Evolutionary conservation across 2,888 invertebrate genomes (phyloP).

Genomic region (Ramazzottius varieornatus): DNA sequence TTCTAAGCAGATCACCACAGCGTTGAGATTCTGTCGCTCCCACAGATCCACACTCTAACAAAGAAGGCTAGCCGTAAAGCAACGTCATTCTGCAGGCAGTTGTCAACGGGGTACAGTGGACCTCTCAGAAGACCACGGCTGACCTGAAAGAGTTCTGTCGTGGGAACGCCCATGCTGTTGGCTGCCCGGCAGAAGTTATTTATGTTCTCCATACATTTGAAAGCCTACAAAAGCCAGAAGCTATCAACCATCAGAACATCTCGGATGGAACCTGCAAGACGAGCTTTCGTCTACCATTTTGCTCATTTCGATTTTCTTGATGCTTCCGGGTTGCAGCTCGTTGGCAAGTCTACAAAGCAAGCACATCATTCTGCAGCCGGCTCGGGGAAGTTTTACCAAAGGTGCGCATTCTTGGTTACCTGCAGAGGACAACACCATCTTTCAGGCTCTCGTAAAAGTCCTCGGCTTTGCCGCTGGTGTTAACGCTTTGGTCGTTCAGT

Average conservation of each 20-base stretch:
- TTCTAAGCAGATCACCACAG: constrained; percentile 77
- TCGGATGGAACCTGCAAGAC: too few relatives aligned
- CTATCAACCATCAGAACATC: too few relatives aligned
- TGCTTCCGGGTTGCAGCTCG: constrained; percentile 49
- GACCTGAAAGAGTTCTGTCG: constrained; percentile 8
- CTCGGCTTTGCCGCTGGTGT: constrained; percentile 61
- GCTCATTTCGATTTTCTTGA: constrained; percentile 71
- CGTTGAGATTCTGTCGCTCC: constrained; percentile 82
- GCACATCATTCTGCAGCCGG: not conserved
- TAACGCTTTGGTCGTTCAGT: constrained; percentile 52
- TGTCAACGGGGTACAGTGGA: not conserved
- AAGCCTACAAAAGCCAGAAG: too few relatives aligned
- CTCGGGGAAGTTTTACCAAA: not conserved
- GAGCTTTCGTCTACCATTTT: too few relatives aligned
- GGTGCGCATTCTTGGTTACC: constrained; percentile 29
- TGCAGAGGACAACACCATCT: constrained; percentile 69
- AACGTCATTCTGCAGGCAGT: not conserved
- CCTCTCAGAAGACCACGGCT: too few relatives aligned
- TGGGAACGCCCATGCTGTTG: constrained; percentile 55
- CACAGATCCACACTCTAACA: constrained; percentile 93
- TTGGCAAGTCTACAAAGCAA: constrained; percentile 50
- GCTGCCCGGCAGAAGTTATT: constrained; percentile 59
- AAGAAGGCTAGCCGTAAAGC: constrained; percentile 43
- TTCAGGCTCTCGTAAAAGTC: constrained; percentile 65
- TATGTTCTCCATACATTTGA: constrained; percentile 97